Base-by-base conservation (phyloP, 2,797 vertebrate genomes). In the Enteromius trimaculatus region DNA sequence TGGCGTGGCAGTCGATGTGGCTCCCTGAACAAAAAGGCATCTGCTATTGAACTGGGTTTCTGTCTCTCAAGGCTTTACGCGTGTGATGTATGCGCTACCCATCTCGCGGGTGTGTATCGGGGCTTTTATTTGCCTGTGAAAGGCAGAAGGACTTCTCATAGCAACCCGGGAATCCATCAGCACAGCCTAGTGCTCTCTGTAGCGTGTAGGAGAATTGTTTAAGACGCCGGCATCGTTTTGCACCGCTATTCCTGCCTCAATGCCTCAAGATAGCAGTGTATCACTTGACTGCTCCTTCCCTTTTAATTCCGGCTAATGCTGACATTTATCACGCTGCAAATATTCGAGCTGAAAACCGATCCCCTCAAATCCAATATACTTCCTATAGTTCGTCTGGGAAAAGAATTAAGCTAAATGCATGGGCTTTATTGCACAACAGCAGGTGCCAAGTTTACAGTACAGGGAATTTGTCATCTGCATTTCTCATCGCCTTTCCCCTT, bases 401-500 rank as follows among this genome's bases (percentile, higher is more conserved):
- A 89, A 90, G 89, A 91, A 89, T 86, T 82, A 86, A 89, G 83
- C 85, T 87, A 89, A 93, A 89, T 42, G 85, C 90, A 88, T 23
- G 60, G 90, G 82, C 83, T 86, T 78, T 86, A 87, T 92, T 90
- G 88, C 87, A 81, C 34, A 88, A 84, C 65, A 85, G 85, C 87
- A 90, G 88, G 92, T 92, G 91, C 90, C 91, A 89, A 85, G 88
- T 90, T 92, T 91, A 92, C 90, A 90, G 64, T 62, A 90, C 89
- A 86, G 89, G 84, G 84, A 92, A 89, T 93, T 90, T 91, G 90
- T 92, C 89, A 84, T 89, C 90, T 88, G 88, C 88, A 90, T 90
- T 86, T 65, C 53, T 71, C 51, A 7, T 86, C 79, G 84, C 88
- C 88, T 72, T 81, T 66, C 42, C 51, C 81, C 26, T 69, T 72